Evolutionary conservation across 2,888 invertebrate species (phyloP), one percentile per base, ranked within the genome.

Genomic region (Cantharis rufa): DNA sequence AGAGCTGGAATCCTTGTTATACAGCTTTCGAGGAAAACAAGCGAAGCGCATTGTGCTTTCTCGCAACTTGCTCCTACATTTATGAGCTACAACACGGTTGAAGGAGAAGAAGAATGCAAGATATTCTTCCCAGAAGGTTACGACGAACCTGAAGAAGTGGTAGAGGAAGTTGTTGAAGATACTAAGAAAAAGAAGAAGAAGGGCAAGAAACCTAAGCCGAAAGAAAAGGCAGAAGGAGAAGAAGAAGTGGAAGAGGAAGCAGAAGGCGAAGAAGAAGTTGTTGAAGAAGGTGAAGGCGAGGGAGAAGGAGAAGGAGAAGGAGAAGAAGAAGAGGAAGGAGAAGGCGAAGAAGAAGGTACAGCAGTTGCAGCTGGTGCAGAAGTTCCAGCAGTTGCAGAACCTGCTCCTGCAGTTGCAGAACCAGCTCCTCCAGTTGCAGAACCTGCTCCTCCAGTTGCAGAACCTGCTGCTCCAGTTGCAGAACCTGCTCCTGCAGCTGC

Each of bases 121-220:
- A 85, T 90, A 75, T 93, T 94, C 89, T 95, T 95, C 87, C 94
- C 94, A 0, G 89, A 90, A 1, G 92, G 90, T 1, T 93, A 92
- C 85, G 91, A 90, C 80, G 90, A 88, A 66, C 90, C 89, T 0
- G 90, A 91, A 70, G 89, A 88, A 64, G 86, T 86, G 61, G 83
- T 86, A 48, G 83, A 82, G n/a, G 82, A 81, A 28, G 84, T 84
- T 72, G 83, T 81, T 21, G 89, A 90, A 80, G 86, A 88, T 48
- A 90, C 89, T 86, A 91, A 90, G 85, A 91, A 90, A 84, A 91
- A 90, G 84, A 86, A 82, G 78, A 92, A 89, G 88, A 90, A 89
- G 80, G 82, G 82, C 64, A 84, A 81, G 86, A 82, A 75, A 86
- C n/a, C 15, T n/a, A n/a, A 82, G 18, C 86, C 1, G 87, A 81